These are phyloP conservation scores for Todiramphus saurophagus DNA, from an alignment of 2,113 vertebrate species.

Conservation along the genomic window DNA sequence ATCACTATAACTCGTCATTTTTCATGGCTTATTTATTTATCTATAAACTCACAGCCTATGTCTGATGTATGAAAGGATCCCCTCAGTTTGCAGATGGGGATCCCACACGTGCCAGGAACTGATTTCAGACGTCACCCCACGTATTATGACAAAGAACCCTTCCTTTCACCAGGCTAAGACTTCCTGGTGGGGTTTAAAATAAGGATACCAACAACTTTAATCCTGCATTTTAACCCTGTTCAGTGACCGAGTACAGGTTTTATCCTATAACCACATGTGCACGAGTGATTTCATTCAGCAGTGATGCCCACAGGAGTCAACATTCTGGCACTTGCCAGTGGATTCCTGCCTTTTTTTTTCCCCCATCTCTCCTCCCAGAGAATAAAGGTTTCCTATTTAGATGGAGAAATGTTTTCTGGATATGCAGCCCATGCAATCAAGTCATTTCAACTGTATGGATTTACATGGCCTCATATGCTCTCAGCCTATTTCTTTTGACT, in stretches of 20 bases:
- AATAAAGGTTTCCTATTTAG: neutral
- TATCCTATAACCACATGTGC: neutral
- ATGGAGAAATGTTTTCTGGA: neutral
- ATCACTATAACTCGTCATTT: neutral
- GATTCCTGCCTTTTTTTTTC: neutral
- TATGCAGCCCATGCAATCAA: neutral
- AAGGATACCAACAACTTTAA: neutral
- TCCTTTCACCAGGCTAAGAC: neutral
- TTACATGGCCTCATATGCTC: neutral
- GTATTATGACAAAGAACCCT: neutral
- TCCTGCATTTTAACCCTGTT: neutral
- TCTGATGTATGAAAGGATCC: neutral
- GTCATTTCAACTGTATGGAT: neutral
- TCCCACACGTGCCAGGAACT: neutral
- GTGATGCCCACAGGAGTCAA: neutral
- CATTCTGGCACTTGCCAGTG: neutral
- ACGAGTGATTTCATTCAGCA: neutral
- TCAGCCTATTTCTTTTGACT: constrained; percentile 11
- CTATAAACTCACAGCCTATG: neutral
- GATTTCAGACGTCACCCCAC: neutral
- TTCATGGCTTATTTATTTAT: neutral
- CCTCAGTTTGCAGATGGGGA: neutral
- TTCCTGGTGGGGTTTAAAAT: neutral
- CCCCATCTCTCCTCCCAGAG: neutral
- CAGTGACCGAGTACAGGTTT: neutral